These are phyloP conservation scores for Philereme vetulata DNA, from an alignment of 2,888 invertebrate species.

Conservation along the genomic window DNA sequence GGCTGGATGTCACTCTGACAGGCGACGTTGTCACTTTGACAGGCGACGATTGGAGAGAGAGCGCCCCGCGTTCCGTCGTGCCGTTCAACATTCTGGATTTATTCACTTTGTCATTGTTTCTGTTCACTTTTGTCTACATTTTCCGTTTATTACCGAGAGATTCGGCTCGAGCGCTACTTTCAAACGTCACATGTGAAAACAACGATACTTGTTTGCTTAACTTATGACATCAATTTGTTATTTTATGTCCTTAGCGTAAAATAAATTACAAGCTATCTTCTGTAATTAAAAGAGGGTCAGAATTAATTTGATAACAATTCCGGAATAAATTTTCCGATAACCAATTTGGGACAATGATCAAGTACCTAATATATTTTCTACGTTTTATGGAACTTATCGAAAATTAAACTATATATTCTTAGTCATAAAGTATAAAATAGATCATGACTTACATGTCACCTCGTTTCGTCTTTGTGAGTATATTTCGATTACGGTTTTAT, in stretches of 20 bases:
- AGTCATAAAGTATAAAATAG: slow-evolving; percentile 12
- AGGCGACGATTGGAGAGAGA: slow-evolving; percentile 70
- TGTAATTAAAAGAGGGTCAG: slow-evolving; percentile 30
- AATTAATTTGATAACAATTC: slow-evolving; percentile 32
- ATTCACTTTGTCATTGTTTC: slow-evolving; percentile 43
- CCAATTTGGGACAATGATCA: slow-evolving; percentile 37
- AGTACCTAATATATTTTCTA: background rate
- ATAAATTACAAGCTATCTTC: slow-evolving; percentile 22
- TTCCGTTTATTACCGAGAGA: background rate
- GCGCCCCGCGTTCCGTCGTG: slow-evolving; percentile 60
- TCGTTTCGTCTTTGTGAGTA: too few relatives aligned
- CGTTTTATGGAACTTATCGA: slow-evolving; percentile 8
- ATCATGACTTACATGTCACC: too few relatives aligned
- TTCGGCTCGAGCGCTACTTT: background rate
- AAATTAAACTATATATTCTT: slow-evolving; percentile 11
- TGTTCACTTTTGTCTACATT: slow-evolving; percentile 20
- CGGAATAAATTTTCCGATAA: slow-evolving; percentile 28
- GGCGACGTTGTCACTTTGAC: slow-evolving; percentile 65
- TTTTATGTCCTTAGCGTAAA: slow-evolving; percentile 12
- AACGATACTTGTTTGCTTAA: slow-evolving; percentile 14
- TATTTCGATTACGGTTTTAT: too few relatives aligned
- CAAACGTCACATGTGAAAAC: slow-evolving; percentile 8
- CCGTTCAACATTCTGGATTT: slow-evolving; percentile 69
- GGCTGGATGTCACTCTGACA: slow-evolving; percentile 69
- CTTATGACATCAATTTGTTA: slow-evolving; percentile 11